Percentiles rank a stretch among this genome's conserved stretches.
Conservation (phyloP, 2,888 invertebrate genomes). For the Resseliella maxima region DNA sequence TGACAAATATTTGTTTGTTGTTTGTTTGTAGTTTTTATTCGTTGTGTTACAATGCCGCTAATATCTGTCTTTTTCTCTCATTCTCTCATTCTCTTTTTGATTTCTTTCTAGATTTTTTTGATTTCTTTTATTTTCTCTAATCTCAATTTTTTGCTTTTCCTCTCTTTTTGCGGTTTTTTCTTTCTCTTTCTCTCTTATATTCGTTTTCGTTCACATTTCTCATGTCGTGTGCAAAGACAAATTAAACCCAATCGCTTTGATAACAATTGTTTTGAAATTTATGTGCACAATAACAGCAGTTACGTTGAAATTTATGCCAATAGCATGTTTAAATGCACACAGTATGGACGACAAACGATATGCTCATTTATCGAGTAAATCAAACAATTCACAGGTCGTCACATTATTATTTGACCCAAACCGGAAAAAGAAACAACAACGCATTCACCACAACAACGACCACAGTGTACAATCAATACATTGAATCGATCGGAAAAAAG, state of each 20-base stretch:
- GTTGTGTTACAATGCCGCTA: too few species aligned
- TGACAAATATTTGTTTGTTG: not conserved
- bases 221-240: not conserved
- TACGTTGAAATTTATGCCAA: not conserved
- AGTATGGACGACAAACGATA: too few species aligned
- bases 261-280: not conserved
- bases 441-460: too few species aligned
- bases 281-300: not conserved
- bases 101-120: not conserved
- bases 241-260: not conserved
- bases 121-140: not conserved
- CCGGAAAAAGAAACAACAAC: not conserved
- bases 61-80: not conserved
- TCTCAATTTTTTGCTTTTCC: not conserved
- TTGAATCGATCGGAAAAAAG: too few species aligned
- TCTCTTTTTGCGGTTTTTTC: too few species aligned
- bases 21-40: too few species aligned
- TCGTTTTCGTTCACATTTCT: not conserved
- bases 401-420: not conserved
- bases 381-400: not conserved
- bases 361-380: not conserved
- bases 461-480: too few species aligned
- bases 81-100: not conserved
- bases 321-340: not conserved
- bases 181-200: not conserved